phyloP scores from a whole-genome alignment of 2,113 vertebrate genomes.

The Oreocharis arfaki region DNA sequence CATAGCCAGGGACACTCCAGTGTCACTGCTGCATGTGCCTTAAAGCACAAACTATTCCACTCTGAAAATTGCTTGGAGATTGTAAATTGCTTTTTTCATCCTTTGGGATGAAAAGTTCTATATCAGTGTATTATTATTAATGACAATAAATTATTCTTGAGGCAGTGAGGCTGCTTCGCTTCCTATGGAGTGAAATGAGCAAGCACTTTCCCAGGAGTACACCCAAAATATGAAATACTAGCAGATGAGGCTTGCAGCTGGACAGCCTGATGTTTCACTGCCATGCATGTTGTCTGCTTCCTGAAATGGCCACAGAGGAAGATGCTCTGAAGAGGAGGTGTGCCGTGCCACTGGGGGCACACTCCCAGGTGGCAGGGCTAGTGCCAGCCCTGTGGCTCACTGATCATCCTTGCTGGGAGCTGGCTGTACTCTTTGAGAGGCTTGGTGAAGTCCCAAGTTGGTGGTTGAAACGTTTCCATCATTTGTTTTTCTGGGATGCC shows the following conservation, averaged over 20 bases:
- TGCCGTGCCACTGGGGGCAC: background rate
- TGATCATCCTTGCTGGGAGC: slow-evolving; percentile 73
- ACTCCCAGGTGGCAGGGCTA: slow-evolving; percentile 10
- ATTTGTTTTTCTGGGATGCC: slow-evolving; percentile 80
- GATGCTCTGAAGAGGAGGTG: background rate
- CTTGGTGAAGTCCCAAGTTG: slow-evolving; percentile 68
- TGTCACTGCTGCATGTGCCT: background rate
- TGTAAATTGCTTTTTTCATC: slow-evolving; percentile 51
- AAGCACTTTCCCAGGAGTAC: background rate
- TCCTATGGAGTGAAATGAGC: background rate
- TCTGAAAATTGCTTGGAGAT: slow-evolving; percentile 39
- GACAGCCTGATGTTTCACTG: background rate
- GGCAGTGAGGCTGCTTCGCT: background rate
- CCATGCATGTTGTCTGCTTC: background rate
- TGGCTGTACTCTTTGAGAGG: slow-evolving; percentile 79
- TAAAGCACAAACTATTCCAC: slow-evolving; percentile 2
- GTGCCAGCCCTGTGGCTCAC: background rate
- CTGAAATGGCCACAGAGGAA: background rate
- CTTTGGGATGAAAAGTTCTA: slow-evolving; percentile 41
- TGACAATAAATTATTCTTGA: slow-evolving; percentile 50
- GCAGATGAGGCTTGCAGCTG: background rate
- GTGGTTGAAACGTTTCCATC: slow-evolving; percentile 72
- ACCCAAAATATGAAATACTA: background rate
- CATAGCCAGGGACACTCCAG: background rate
- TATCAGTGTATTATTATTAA: slow-evolving; percentile 45